Conservation (phyloP, 2,113 vertebrate species). For the Phylloscopus trochiloides region DNA sequence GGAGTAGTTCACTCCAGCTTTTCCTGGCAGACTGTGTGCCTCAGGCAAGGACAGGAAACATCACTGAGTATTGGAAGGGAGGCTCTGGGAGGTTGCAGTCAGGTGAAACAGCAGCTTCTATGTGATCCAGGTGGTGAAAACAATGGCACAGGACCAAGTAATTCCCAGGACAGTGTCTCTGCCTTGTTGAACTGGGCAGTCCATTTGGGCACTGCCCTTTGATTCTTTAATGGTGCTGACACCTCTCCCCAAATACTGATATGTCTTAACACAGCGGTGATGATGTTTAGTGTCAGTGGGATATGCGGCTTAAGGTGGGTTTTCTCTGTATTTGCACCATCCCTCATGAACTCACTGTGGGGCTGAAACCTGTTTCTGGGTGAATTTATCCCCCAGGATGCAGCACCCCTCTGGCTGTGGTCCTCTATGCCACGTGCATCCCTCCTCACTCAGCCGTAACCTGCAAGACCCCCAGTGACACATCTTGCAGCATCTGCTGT, state of each 20-base stretch:
- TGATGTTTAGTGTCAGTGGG: neutral
- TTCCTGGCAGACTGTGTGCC: neutral
- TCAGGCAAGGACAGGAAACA: neutral
- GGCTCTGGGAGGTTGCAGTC: neutral
- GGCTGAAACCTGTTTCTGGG: neutral
- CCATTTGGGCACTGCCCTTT: neutral
- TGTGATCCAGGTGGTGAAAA: neutral
- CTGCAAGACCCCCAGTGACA: neutral
- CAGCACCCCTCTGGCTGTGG: neutral
- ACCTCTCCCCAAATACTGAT: neutral
- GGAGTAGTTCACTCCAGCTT: neutral
- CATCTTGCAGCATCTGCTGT: neutral
- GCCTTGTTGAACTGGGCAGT: neutral
- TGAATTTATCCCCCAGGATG: neutral
- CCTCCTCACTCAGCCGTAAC: neutral
- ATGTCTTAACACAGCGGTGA: fast-evolving
- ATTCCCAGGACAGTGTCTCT: neutral
- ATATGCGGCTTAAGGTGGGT: neutral
- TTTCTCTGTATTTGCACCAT: neutral
- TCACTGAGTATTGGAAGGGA: neutral
- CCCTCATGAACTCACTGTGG: neutral
- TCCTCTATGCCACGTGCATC: neutral
- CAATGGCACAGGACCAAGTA: neutral
- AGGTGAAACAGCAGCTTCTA: neutral
- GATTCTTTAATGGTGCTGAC: neutral